phyloP scores from a whole-genome alignment of 1,140 invertebrate genomes.

The Drosophila pseudoobscura region DNA sequence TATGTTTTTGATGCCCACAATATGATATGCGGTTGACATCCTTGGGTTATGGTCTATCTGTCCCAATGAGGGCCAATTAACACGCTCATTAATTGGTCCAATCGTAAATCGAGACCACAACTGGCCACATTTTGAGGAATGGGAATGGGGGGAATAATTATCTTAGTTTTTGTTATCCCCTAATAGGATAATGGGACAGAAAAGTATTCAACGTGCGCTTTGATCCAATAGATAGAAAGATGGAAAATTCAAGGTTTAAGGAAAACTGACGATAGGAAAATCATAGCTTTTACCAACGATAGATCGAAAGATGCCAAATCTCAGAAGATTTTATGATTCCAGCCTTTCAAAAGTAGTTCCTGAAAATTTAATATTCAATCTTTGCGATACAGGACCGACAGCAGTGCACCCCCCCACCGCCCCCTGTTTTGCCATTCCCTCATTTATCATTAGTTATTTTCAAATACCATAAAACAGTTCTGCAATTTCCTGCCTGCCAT shows the following conservation, averaged over 20 bases:
- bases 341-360: too few species aligned
- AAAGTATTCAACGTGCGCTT: neutral
- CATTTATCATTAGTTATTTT: slow-evolving; percentile 40
- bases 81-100: slow-evolving; percentile 57
- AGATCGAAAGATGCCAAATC: too few species aligned
- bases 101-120: slow-evolving; percentile 61
- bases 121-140: slow-evolving; percentile 49
- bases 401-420: neutral
- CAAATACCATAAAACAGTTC: slow-evolving; percentile 29
- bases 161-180: neutral
- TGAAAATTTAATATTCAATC: too few species aligned
- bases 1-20: slow-evolving; percentile 42
- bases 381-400: too few species aligned
- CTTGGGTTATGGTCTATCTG: slow-evolving; percentile 60
- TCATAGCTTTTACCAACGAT: too few species aligned
- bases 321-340: too few species aligned
- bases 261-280: too few species aligned
- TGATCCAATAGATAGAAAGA: too few species aligned
- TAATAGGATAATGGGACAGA: too few species aligned
- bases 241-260: too few species aligned
- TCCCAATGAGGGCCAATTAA: slow-evolving; percentile 67
- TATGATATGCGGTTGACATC: slow-evolving; percentile 54
- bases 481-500: slow-evolving; percentile 49
- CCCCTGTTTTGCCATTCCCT: neutral
- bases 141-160: too few species aligned